Evolutionary conservation across 2,113 vertebrate species (phyloP).

Genomic region (Muscicapa adusta): DNA sequence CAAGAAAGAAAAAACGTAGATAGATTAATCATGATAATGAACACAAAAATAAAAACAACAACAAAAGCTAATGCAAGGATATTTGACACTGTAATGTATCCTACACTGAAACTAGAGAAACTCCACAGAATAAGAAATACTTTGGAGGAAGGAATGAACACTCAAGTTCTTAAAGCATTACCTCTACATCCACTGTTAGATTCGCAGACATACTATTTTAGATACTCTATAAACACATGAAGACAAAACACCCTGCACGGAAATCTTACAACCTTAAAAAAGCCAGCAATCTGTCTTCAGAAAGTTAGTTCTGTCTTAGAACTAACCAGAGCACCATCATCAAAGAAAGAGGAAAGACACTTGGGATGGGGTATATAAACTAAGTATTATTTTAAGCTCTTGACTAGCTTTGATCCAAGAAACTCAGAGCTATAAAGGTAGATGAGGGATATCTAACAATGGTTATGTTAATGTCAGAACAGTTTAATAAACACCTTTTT

Average conservation of each 20-base stretch:
- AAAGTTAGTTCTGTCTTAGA: too few species aligned
- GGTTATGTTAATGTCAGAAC: background rate
- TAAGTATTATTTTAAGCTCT: slow-evolving; percentile 42
- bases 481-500: slow-evolving; percentile 19
- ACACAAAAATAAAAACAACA: background rate
- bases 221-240: slow-evolving; percentile 1
- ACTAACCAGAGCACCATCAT: background rate
- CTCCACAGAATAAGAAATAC: background rate
- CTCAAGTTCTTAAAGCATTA: background rate
- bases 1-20: background rate
- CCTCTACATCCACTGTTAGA: background rate
- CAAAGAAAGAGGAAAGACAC: slow-evolving; percentile 28
- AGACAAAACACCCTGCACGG: background rate
- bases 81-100: slow-evolving; percentile 22
- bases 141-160: background rate
- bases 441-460: background rate
- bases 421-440: background rate
- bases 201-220: background rate
- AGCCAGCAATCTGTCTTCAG: background rate
- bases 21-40: background rate
- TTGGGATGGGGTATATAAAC: background rate
- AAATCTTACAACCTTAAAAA: slow-evolving; percentile 15
- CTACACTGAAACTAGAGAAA: background rate
- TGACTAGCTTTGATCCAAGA: slow-evolving; percentile 7
- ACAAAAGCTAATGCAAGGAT: background rate